Evolutionary conservation across 2,888 invertebrate genomes (phyloP).

Genomic region (Mayetiola destructor): DNA sequence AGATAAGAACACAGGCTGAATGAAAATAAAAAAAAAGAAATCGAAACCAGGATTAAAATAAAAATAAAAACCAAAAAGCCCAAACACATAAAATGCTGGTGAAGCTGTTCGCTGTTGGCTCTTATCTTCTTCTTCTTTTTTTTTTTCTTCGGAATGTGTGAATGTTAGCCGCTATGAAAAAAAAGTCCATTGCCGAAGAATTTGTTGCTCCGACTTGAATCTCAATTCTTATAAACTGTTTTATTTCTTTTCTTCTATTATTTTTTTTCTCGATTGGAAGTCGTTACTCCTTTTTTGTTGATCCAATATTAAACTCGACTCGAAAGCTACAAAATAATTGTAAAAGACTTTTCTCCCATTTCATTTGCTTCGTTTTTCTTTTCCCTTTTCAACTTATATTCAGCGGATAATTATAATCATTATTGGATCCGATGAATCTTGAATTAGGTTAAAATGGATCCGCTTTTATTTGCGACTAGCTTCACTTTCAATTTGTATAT

Average conservation of each 20-base stretch:
- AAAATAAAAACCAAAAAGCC: no score
- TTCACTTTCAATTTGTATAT: no score
- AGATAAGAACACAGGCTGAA: no score
- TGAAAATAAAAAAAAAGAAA: slow-evolving; percentile 5
- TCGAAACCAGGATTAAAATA: no score
- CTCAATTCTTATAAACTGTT: background rate
- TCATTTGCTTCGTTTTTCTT: background rate
- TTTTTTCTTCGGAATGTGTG: slow-evolving; percentile 5
- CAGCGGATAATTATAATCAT: background rate
- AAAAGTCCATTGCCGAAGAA: background rate
- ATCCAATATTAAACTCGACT: background rate
- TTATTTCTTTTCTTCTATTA: background rate
- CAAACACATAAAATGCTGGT: slow-evolving; percentile 6
- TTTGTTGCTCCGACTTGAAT: slow-evolving; percentile 1
- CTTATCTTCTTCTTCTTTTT: no score
- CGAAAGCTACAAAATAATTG: slow-evolving; percentile 8
- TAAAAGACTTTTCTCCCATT: background rate
- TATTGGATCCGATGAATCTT: slow-evolving; percentile 1
- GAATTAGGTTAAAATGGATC: background rate
- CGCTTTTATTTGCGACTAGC: no score
- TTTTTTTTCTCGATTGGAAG: background rate
- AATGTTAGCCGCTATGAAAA: background rate
- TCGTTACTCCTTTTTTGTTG: background rate
- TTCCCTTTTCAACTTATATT: background rate
- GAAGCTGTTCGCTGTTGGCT: no score